Conservation (phyloP, 2,797 vertebrate genomes). For the Rallus crepitans region DNA sequence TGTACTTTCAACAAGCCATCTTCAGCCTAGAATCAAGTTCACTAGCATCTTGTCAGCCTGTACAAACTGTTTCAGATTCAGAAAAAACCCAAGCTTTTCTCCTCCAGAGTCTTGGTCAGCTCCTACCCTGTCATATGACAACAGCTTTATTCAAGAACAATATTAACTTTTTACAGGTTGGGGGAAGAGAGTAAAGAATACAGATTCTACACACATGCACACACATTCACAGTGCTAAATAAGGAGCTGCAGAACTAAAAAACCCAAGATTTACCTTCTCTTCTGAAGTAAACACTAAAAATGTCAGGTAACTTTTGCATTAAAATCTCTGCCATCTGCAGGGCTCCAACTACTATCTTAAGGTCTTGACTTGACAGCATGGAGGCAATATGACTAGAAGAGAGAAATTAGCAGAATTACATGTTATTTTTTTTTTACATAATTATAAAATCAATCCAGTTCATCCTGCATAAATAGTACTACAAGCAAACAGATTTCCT, state of each 20-base stretch:
- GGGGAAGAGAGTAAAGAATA: background rate
- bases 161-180: background rate
- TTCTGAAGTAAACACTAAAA: slow-evolving; percentile 99
- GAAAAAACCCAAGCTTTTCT: background rate
- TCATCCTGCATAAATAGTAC: background rate
- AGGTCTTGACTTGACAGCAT: slow-evolving; percentile 99
- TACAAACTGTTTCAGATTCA: background rate
- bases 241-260: background rate
- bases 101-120: background rate
- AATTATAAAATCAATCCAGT: background rate
- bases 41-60: background rate
- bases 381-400: slow-evolving; percentile 97
- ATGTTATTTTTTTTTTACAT: background rate
- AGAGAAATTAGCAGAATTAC: slow-evolving; percentile 55
- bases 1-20: background rate
- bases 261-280: slow-evolving; percentile 89
- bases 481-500: background rate
- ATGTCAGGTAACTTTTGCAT: slow-evolving; percentile 99
- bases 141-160: background rate
- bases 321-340: slow-evolving; percentile 99
- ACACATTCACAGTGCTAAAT: background rate
- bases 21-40: background rate
- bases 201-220: background rate
- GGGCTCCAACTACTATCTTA: slow-evolving; percentile 99
- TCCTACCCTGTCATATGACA: background rate